Conservation (phyloP, 2,797 vertebrate genomes). For the Siniperca scherzeri region DNA sequence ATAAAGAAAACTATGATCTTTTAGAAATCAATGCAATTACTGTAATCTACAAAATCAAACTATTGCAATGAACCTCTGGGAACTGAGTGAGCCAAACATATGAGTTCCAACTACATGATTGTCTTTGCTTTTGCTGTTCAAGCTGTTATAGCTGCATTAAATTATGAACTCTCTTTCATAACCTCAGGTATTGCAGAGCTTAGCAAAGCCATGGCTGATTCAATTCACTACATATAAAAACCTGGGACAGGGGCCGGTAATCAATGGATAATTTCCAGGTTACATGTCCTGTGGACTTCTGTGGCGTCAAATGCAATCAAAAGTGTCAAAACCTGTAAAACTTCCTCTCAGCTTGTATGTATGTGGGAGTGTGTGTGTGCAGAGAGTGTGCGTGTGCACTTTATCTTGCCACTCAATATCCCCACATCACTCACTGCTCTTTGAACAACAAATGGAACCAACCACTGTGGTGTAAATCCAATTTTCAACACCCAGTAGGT, state of each 20-base stretch:
- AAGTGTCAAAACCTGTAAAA: conserved; percentile 81
- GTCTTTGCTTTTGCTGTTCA: conserved; percentile 73
- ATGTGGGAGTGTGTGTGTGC: conserved; percentile 28
- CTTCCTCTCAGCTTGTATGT: conserved; percentile 56
- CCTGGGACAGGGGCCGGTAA: conserved; percentile 64
- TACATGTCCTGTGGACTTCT: conserved; percentile 76
- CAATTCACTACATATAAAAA: conserved; percentile 77
- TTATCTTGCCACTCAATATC: conserved; percentile 69
- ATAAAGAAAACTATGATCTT: conserved; percentile 68
- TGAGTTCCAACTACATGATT: conserved; percentile 68
- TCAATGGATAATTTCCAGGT: conserved; percentile 81
- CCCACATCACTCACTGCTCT: conserved; percentile 55
- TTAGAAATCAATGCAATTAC: conserved; percentile 76
- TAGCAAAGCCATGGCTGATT: conserved; percentile 74
- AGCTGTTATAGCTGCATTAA: conserved; percentile 74
- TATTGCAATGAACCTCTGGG: conserved; percentile 67
- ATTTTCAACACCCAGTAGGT: conserved; percentile 76
- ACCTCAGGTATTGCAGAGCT: conserved; percentile 77
- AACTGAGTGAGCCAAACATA: conserved; percentile 64
- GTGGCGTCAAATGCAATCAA: conserved; percentile 78
- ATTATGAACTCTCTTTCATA: conserved; percentile 77
- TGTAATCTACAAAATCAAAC: conserved; percentile 75
- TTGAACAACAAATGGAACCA: conserved; percentile 75
- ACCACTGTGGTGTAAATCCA: conserved; percentile 76
- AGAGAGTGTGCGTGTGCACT: conserved; percentile 9